phyloP scores from a whole-genome alignment of 2,888 invertebrate genomes.

The Drosophila neutralis region DNA sequence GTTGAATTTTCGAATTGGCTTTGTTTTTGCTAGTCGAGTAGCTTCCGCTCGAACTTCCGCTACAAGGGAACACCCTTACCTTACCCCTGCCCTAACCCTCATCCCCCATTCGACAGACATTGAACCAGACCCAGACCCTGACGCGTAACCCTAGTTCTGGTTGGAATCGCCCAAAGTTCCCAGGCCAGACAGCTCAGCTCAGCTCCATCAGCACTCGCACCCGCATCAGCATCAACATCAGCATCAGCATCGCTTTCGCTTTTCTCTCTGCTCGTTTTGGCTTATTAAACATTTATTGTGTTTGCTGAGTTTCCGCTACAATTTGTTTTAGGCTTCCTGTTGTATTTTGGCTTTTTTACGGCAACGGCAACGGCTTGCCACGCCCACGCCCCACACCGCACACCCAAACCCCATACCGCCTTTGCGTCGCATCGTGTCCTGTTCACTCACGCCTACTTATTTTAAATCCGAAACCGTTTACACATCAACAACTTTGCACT shows the following conservation, averaged over 20 bases:
- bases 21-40: slow-evolving; percentile 44
- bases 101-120: background rate
- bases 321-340: slow-evolving; percentile 71
- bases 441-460: slow-evolving; percentile 57
- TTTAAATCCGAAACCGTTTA: slow-evolving; percentile 70
- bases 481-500: slow-evolving; percentile 70
- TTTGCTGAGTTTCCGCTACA: slow-evolving; percentile 75
- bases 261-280: slow-evolving; percentile 65
- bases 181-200: slow-evolving; percentile 21
- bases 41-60: slow-evolving; percentile 70
- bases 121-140: slow-evolving; percentile 5
- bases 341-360: slow-evolving; percentile 44
- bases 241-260: slow-evolving; percentile 26
- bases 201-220: slow-evolving; percentile 17
- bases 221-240: background rate
- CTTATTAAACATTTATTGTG: slow-evolving; percentile 80
- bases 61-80: slow-evolving; percentile 5
- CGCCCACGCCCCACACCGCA: background rate
- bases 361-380: slow-evolving; percentile 1
- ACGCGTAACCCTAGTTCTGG: slow-evolving; percentile 4
- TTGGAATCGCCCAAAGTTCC: slow-evolving; percentile 1
- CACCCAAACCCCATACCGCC: background rate
- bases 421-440: background rate
- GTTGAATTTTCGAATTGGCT: slow-evolving; percentile 16
- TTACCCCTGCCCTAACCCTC: background rate